Evolutionary conservation across 2,888 invertebrate genomes (phyloP).

Genomic region (Lepas anatifera): DNA sequence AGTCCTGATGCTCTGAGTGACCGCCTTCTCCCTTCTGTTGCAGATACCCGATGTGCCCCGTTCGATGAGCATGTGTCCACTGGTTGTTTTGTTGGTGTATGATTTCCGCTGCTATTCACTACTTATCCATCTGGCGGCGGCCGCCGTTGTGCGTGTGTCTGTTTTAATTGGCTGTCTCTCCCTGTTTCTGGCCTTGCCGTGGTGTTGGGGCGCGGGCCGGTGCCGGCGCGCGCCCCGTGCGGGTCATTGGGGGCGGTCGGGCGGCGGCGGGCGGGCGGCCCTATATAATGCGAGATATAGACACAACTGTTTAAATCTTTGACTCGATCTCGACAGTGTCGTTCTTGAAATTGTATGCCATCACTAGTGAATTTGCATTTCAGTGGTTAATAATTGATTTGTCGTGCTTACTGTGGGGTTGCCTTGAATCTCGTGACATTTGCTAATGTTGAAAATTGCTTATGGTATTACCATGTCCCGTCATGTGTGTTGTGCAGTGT

Average conservation of each 20-base stretch:
- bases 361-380: slow-evolving; percentile 12
- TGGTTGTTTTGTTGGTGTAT: slow-evolving; percentile 11
- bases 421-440: background rate
- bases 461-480: slow-evolving; percentile 2
- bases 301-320: slow-evolving; percentile 8
- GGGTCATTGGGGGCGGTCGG: slow-evolving; percentile 4
- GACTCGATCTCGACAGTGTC: slow-evolving; percentile 2
- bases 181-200: background rate
- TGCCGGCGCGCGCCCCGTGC: background rate
- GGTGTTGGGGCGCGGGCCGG: background rate
- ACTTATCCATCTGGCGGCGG: background rate
- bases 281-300: background rate
- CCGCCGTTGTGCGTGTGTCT: background rate
- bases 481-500: slow-evolving; percentile 2
- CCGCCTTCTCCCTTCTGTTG: background rate
- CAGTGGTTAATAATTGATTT: slow-evolving; percentile 8
- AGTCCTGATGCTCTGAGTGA: too few relatives aligned
- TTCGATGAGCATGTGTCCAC: background rate
- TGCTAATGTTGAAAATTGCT: slow-evolving; percentile 4
- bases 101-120: slow-evolving; percentile 9
- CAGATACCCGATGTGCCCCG: slow-evolving; percentile 11
- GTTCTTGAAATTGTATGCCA: slow-evolving; percentile 12
- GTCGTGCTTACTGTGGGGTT: slow-evolving; percentile 11
- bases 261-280: background rate
- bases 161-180: background rate